Evolutionary conservation across 2,797 vertebrate species (phyloP).

Genomic region (Hippopotamyrus pictus): DNA sequence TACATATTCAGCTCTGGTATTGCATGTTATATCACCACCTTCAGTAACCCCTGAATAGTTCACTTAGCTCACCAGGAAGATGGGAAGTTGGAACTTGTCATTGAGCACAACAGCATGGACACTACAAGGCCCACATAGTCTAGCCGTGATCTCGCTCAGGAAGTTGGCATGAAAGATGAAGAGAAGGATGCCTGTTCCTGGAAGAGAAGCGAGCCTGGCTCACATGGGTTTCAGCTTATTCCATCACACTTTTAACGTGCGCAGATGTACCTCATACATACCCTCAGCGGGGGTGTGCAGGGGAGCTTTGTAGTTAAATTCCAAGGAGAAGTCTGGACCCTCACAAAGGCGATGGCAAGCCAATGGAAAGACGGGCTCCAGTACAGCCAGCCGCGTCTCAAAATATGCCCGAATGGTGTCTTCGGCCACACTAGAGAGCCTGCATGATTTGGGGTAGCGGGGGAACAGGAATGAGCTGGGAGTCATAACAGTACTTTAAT

Average conservation of each 20-base stretch:
- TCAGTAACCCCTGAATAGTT: neutral
- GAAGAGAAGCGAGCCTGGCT: neutral
- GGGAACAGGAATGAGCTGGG: neutral
- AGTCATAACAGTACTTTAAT: neutral
- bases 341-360: constrained; percentile 91
- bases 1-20: neutral
- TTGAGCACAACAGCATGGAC: constrained; percentile 96
- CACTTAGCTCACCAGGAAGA: constrained; percentile 80
- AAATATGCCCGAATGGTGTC: constrained; percentile 86
- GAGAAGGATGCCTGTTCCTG: constrained; percentile 86
- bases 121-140: constrained; percentile 88
- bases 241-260: neutral
- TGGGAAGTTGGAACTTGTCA: constrained; percentile 93
- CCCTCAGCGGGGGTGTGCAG: constrained; percentile 77
- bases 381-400: constrained; percentile 75
- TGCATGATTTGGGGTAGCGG: constrained; percentile 36
- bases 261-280: constrained; percentile 40
- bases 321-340: constrained; percentile 83
- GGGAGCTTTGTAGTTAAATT: constrained; percentile 80
- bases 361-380: constrained; percentile 87
- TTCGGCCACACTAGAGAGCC: constrained; percentile 83
- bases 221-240: neutral
- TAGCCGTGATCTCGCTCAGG: constrained; percentile 77
- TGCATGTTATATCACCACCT: neutral
- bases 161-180: constrained; percentile 92